phyloP scores from a whole-genome alignment of 2,888 invertebrate species.

The Thera obeliscata region DNA sequence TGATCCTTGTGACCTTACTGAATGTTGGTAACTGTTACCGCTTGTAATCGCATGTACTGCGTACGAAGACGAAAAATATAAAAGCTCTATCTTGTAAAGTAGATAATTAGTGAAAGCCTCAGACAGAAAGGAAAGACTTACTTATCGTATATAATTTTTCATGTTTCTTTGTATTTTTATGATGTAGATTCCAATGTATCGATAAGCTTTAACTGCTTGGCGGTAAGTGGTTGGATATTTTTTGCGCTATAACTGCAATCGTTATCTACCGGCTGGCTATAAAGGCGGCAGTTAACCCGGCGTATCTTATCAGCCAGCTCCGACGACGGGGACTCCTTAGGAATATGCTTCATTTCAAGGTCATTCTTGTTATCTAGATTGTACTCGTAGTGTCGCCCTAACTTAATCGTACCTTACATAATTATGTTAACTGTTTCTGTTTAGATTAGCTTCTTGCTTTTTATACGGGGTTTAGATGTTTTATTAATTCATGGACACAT shows the following conservation, averaged over 20 bases:
- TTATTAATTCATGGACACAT: too few relatives aligned
- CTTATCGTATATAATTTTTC: not conserved
- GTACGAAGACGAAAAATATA: too few relatives aligned
- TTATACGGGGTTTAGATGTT: too few relatives aligned
- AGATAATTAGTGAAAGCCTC: too few relatives aligned
- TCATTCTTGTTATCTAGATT: not conserved
- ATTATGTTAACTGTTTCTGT: too few relatives aligned
- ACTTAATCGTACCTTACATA: too few relatives aligned
- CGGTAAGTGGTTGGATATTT: not conserved
- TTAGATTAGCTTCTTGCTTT: too few relatives aligned
- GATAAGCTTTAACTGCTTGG: not conserved
- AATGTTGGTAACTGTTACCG: too few relatives aligned
- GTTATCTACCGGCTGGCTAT: slow-evolving; percentile 1
- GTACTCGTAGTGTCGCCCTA: too few relatives aligned
- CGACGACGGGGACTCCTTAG: not conserved
- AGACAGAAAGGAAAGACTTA: not conserved
- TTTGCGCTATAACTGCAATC: not conserved
- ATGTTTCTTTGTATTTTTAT: not conserved
- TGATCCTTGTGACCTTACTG: too few relatives aligned
- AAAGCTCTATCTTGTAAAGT: too few relatives aligned
- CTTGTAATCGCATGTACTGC: too few relatives aligned
- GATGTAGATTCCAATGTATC: not conserved
- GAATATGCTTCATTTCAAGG: not conserved
- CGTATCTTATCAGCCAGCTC: not conserved
- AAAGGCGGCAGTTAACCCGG: not conserved